A percentile compares a stretch with the other conserved stretches of the same genome.
phyloP scores from a whole-genome alignment of 2,888 invertebrate species.

The Ophion slaviceki region DNA sequence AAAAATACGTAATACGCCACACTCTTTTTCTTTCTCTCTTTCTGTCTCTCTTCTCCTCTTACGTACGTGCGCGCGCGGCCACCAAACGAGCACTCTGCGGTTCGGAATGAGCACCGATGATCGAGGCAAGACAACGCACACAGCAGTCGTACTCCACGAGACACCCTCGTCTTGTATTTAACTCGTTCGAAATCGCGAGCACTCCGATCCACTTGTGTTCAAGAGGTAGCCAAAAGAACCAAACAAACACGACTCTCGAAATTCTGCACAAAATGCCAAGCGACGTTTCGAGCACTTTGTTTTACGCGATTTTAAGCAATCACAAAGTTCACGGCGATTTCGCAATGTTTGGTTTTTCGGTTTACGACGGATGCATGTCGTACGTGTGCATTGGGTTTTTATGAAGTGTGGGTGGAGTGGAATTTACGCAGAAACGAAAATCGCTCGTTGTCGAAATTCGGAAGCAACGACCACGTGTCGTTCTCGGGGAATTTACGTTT shows the following conservation, averaged over 20 bases:
- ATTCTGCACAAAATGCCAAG: too few relatives aligned
- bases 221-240: conserved; percentile 1
- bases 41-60: not conserved
- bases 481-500: too few relatives aligned
- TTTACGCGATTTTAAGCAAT: too few relatives aligned
- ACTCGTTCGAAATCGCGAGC: conserved; percentile 10
- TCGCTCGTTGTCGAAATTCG: too few relatives aligned
- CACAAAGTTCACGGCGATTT: too few relatives aligned
- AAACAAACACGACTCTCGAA: not conserved
- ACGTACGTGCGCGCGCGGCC: not conserved
- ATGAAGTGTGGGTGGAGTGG: too few relatives aligned
- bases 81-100: not conserved
- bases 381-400: too few relatives aligned
- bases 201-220: not conserved
- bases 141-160: conserved; percentile 28
- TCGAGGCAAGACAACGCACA: conserved; percentile 15
- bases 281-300: too few relatives aligned
- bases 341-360: too few relatives aligned
- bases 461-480: too few relatives aligned
- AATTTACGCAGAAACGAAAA: too few relatives aligned
- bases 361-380: too few relatives aligned
- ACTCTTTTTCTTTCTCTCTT: conserved; percentile 5
- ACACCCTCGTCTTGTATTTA: conserved; percentile 3
- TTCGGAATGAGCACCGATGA: conserved; percentile 28
- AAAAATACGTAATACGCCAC: conserved; percentile 29